These are phyloP conservation scores for Noctua janthe DNA, from an alignment of 2,888 invertebrate species.

Conservation along the genomic window DNA sequence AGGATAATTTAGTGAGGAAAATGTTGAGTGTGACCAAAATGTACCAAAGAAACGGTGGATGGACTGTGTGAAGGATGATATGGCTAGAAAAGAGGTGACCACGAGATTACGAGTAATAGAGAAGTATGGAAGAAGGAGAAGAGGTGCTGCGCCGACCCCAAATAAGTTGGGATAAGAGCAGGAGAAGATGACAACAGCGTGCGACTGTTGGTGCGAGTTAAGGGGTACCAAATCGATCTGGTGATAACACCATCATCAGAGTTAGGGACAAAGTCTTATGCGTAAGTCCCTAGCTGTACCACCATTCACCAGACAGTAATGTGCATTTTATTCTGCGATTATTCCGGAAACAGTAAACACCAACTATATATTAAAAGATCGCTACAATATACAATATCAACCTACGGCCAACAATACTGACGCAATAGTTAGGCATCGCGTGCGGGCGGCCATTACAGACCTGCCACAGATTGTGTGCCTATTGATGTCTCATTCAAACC, in stretches of 20 bases:
- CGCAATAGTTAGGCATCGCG: slow-evolving; percentile 62
- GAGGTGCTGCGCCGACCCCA: too few relatives aligned
- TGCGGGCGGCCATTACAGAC: slow-evolving; percentile 63
- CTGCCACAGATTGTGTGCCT: slow-evolving; percentile 57
- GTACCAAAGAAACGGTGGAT: too few relatives aligned
- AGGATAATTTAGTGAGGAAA: too few relatives aligned
- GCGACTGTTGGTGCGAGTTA: background rate
- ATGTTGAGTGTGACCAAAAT: too few relatives aligned
- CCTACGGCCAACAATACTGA: slow-evolving; percentile 44
- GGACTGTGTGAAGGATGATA: too few relatives aligned
- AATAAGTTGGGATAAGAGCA: too few relatives aligned
- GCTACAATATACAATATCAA: slow-evolving; percentile 38
- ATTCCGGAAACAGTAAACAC: background rate
- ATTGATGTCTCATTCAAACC: slow-evolving; percentile 68
- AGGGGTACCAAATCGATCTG: background rate
- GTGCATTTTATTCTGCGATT: too few relatives aligned
- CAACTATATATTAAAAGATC: background rate
- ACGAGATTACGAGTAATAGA: too few relatives aligned
- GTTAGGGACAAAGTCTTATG: background rate
- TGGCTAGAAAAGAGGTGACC: too few relatives aligned
- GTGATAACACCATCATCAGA: background rate
- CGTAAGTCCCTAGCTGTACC: too few relatives aligned
- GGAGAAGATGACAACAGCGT: background rate
- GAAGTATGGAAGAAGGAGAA: too few relatives aligned
- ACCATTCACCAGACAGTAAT: background rate